Evolutionary conservation across 2,797 vertebrate species (phyloP).

Genomic region (Coranthus polyacanthus): DNA sequence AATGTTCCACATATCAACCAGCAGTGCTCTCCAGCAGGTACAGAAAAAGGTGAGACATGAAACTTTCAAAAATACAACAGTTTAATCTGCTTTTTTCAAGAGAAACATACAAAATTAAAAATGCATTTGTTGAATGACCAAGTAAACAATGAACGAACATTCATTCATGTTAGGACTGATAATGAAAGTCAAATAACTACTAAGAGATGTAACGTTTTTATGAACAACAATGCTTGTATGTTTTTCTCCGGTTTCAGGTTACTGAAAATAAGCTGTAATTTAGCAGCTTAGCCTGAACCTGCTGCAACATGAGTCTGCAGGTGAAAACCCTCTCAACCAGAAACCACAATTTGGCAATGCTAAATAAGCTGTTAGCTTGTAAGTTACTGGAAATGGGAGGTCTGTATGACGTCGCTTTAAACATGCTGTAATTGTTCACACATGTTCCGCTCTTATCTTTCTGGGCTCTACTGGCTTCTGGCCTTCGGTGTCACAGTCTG

Average conservation of each 20-base stretch:
- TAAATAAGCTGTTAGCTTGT: constrained; percentile 10
- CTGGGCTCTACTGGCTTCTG: background rate
- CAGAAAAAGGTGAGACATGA: constrained; percentile 24
- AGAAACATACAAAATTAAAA: constrained; percentile 27
- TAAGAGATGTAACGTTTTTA: too few species aligned
- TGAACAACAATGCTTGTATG: too few species aligned
- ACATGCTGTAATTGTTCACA: background rate
- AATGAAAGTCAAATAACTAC: too few species aligned
- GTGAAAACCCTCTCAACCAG: constrained; percentile 5
- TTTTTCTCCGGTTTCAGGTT: constrained; percentile 14
- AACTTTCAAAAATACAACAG: constrained; percentile 23
- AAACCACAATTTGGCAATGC: background rate
- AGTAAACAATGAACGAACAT: background rate
- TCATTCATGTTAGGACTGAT: too few species aligned
- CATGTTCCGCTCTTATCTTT: background rate
- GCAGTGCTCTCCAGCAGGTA: constrained; percentile 20
- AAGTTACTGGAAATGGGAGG: background rate
- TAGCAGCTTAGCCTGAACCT: background rate
- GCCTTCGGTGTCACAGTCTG: constrained; percentile 66
- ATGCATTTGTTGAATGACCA: background rate
- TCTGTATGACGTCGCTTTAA: background rate
- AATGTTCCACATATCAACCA: constrained; percentile 51
- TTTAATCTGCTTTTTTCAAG: constrained; percentile 60
- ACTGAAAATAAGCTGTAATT: background rate
- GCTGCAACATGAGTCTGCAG: constrained; percentile 27